Evolutionary conservation across 1,140 invertebrate genomes (phyloP).

Genomic region (Gryllus bimaculatus): DNA sequence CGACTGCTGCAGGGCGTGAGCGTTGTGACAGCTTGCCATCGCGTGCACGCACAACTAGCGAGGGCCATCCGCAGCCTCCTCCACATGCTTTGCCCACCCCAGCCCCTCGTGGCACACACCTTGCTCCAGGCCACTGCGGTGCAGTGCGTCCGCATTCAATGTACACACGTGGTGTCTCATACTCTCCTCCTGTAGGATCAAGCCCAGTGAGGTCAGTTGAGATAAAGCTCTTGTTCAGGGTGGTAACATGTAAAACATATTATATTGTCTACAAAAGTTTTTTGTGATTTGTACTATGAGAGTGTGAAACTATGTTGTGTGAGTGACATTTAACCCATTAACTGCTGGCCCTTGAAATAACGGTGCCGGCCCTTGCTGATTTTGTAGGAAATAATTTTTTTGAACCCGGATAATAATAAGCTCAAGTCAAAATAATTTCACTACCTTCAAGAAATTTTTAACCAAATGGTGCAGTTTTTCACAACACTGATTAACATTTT

Average conservation of each 20-base stretch:
- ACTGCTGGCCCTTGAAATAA: too few species aligned
- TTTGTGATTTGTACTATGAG: neutral
- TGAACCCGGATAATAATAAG: too few species aligned
- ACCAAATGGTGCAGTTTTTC: too few species aligned
- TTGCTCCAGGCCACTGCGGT: slow-evolving; percentile 9
- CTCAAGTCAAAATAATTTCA: too few species aligned
- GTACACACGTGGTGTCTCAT: slow-evolving; percentile 45
- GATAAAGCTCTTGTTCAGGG: neutral
- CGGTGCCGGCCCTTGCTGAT: too few species aligned
- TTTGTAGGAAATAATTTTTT: too few species aligned
- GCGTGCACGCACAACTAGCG: slow-evolving; percentile 51
- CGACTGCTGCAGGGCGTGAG: slow-evolving; percentile 41
- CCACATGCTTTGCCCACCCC: slow-evolving; percentile 8
- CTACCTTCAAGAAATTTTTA: too few species aligned
- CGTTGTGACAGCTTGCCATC: slow-evolving; percentile 71
- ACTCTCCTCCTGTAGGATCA: slow-evolving; percentile 51
- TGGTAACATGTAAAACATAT: neutral
- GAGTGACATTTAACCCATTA: too few species aligned
- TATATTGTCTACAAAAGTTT: neutral
- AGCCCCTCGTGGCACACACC: slow-evolving; percentile 11
- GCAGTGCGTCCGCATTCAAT: slow-evolving; percentile 43
- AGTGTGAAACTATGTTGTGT: neutral
- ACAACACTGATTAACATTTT: too few species aligned
- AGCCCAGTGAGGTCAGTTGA: slow-evolving; percentile 42
- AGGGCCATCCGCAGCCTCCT: slow-evolving; percentile 33